Evolutionary conservation across 2,113 vertebrate species (phyloP).

Genomic region (Ochotona curzoniae): DNA sequence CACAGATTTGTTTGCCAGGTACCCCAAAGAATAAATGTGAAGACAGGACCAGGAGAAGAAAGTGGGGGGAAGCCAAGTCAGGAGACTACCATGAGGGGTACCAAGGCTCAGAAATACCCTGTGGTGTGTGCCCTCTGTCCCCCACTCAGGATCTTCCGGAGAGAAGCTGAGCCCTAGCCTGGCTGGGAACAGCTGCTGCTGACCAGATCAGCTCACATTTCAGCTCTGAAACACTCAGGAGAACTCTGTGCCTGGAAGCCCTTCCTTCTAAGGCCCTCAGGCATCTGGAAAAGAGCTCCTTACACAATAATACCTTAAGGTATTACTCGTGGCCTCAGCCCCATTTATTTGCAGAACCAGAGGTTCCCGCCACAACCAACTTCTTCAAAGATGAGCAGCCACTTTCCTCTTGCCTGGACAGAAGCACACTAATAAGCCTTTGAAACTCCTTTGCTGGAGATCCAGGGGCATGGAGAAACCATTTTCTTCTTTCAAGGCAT

Average conservation of each 20-base stretch:
- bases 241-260: not conserved
- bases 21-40: not conserved
- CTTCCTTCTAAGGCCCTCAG: not conserved
- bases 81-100: not conserved
- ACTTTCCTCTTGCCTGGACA: not conserved
- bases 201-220: constrained; percentile 38
- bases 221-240: constrained; percentile 18
- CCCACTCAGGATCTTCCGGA: not conserved
- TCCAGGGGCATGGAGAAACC: not conserved
- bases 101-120: not conserved
- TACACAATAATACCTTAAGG: not conserved
- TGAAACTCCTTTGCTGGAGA: not conserved
- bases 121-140: not conserved
- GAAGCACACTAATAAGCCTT: not conserved
- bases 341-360: constrained; percentile 73
- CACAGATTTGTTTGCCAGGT: not conserved
- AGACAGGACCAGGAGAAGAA: not conserved
- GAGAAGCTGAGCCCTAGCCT: not conserved
- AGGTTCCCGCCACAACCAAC: not conserved
- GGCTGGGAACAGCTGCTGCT: constrained; percentile 39
- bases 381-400: not conserved
- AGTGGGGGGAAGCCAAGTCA: not conserved
- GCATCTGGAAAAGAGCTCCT: constrained; percentile 11
- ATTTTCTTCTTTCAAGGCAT: not conserved
- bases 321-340: not conserved